Conservation (phyloP, 1,140 invertebrate genomes). For the Aphaenogaster rudis region DNA sequence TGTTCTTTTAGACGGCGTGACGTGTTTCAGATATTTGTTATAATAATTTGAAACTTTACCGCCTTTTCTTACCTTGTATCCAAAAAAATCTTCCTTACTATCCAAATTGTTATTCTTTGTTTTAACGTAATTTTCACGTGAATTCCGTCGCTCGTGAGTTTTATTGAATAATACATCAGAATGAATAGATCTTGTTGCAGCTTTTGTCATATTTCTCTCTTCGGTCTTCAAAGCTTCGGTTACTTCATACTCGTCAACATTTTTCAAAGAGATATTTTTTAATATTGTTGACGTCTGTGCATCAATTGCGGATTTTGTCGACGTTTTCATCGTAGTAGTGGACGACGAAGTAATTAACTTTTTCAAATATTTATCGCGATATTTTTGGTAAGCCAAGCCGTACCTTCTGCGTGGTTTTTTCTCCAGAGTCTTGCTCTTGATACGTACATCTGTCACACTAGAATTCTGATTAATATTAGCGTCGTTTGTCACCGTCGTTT, state of each 20-base stretch:
- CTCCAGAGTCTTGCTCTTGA: background rate
- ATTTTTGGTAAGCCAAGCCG: background rate
- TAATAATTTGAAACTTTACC: conserved; percentile 7
- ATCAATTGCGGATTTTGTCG: background rate
- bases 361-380: conserved; percentile 4
- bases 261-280: background rate
- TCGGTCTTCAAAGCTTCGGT: background rate
- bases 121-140: background rate
- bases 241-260: background rate
- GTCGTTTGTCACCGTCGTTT: background rate
- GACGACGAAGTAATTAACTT: background rate
- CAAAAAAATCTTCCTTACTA: background rate
- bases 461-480: background rate
- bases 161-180: background rate
- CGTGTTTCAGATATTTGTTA: background rate
- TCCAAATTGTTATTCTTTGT: background rate
- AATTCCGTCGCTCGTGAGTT: background rate
- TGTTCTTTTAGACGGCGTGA: background rate
- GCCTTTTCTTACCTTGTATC: background rate
- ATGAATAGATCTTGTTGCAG: background rate
- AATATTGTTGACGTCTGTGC: background rate
- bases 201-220: background rate
- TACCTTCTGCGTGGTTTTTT: background rate
- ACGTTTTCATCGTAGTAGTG: background rate
- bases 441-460: background rate